Percentiles rank a stretch among this genome's conserved stretches.
These are phyloP conservation scores for Gonocerus acuteangulatus DNA, from an alignment of 2,888 invertebrate species.

Conservation along the genomic window DNA sequence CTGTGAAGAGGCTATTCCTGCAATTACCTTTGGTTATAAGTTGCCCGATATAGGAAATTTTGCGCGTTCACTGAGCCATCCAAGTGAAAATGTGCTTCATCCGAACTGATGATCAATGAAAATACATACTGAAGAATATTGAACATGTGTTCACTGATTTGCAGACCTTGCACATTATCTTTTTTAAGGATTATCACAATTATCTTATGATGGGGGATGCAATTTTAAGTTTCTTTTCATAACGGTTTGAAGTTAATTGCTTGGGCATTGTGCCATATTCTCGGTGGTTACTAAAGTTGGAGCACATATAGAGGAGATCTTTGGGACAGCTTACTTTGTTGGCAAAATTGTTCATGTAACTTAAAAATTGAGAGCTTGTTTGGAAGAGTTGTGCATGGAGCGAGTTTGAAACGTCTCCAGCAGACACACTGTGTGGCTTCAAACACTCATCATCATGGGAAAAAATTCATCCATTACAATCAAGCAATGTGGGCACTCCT, in stretches of 20 bases:
- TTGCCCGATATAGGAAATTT: conserved; percentile 36
- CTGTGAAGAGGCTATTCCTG: conserved; percentile 31
- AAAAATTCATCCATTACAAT: too few relatives aligned
- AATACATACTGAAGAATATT: not conserved
- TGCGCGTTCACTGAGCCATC: conserved; percentile 37
- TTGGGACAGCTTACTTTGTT: too few relatives aligned
- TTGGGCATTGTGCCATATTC: not conserved
- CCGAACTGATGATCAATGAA: conserved; percentile 28
- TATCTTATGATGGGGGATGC: not conserved
- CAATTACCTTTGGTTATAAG: conserved; percentile 30
- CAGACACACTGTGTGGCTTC: too few relatives aligned
- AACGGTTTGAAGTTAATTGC: not conserved
- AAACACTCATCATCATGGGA: too few relatives aligned
- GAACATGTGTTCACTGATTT: not conserved
- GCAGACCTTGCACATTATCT: conserved; percentile 2
- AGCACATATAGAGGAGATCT: too few relatives aligned
- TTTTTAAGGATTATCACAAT: not conserved
- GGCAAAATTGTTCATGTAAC: too few relatives aligned
- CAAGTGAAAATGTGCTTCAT: conserved; percentile 38
- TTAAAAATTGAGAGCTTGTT: too few relatives aligned
- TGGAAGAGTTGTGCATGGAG: too few relatives aligned
- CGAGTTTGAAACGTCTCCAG: too few relatives aligned
- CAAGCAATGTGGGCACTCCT: too few relatives aligned
- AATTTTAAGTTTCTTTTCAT: not conserved
- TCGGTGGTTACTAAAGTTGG: too few relatives aligned